These are phyloP conservation scores for Macrotrachela quadricornifera DNA, from an alignment of 1,140 invertebrate species.

Conservation along the genomic window DNA sequence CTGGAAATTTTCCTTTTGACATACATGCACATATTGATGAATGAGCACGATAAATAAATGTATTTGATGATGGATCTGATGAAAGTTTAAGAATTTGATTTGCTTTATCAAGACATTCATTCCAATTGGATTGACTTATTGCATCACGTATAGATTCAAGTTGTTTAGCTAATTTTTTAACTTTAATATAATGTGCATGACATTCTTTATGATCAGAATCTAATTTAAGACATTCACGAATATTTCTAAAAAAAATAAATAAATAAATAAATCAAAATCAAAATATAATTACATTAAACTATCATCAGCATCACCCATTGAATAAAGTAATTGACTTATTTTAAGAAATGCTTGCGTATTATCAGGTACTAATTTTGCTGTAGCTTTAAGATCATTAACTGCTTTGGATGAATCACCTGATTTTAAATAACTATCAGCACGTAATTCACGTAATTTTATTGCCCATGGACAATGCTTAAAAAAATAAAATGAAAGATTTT, in stretches of 20 bases:
- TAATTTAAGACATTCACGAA: conserved; percentile 84
- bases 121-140: conserved; percentile 45
- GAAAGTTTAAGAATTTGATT: conserved; percentile 38
- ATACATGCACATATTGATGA: conserved; percentile 30
- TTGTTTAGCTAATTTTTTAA: conserved; percentile 80
- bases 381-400: conserved; percentile 64
- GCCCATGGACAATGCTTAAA: conserved; percentile 60
- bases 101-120: conserved; percentile 50
- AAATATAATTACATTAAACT: conserved; percentile 47
- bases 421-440: conserved; percentile 59
- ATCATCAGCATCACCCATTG: conserved; percentile 69
- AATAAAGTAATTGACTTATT: conserved; percentile 60
- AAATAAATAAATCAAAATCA: not conserved
- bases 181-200: conserved; percentile 82
- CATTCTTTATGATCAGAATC: conserved; percentile 93
- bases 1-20: conserved; percentile 32
- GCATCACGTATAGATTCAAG: conserved; percentile 48
- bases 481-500: conserved; percentile 2
- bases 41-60: conserved; percentile 50
- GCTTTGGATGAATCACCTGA: conserved; percentile 61
- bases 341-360: conserved; percentile 69
- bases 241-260: conserved; percentile 42
- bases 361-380: conserved; percentile 69
- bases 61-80: conserved; percentile 43
- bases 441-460: conserved; percentile 50